phyloP scores from a whole-genome alignment of 2,113 vertebrate genomes.

The Microtus pennsylvanicus region DNA sequence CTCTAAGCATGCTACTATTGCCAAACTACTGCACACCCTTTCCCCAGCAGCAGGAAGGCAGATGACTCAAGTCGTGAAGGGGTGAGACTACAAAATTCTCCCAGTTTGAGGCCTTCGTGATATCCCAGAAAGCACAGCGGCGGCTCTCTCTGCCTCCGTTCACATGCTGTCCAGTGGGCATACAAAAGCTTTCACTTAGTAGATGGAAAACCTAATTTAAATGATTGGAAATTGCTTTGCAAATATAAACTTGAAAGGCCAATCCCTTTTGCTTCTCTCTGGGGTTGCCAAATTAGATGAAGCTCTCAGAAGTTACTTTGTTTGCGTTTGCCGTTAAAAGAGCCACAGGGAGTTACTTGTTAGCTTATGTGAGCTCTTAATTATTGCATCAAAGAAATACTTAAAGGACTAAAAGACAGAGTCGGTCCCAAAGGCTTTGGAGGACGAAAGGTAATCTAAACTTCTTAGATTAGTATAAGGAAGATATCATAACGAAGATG shows the following conservation, averaged over 20 bases:
- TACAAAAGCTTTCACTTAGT: background rate
- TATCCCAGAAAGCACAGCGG: background rate
- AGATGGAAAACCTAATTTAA: slow-evolving; percentile 34
- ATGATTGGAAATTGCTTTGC: slow-evolving; percentile 40
- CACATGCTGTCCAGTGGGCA: background rate
- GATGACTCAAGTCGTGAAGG: background rate
- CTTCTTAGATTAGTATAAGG: slow-evolving; percentile 13
- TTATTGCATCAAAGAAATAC: slow-evolving; percentile 61
- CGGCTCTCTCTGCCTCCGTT: background rate
- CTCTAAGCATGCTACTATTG: background rate
- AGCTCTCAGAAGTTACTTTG: slow-evolving; percentile 6
- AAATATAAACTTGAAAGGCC: slow-evolving; percentile 40
- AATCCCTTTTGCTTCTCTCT: background rate
- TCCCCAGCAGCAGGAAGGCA: background rate
- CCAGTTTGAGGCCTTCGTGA: background rate
- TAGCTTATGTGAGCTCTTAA: slow-evolving; percentile 51
- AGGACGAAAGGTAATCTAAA: background rate
- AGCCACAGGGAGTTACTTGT: slow-evolving; percentile 52
- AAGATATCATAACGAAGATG: slow-evolving; percentile 22
- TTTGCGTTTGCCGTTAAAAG: slow-evolving; percentile 59
- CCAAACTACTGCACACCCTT: slow-evolving; percentile 14
- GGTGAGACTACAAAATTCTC: background rate
- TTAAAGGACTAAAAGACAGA: slow-evolving; percentile 26
- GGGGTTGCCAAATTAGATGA: background rate
- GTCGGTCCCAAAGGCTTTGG: background rate